Evolutionary conservation across 2,888 invertebrate genomes (phyloP), one percentile per base, ranked within the genome.

Genomic region (Leuctra nigra): DNA sequence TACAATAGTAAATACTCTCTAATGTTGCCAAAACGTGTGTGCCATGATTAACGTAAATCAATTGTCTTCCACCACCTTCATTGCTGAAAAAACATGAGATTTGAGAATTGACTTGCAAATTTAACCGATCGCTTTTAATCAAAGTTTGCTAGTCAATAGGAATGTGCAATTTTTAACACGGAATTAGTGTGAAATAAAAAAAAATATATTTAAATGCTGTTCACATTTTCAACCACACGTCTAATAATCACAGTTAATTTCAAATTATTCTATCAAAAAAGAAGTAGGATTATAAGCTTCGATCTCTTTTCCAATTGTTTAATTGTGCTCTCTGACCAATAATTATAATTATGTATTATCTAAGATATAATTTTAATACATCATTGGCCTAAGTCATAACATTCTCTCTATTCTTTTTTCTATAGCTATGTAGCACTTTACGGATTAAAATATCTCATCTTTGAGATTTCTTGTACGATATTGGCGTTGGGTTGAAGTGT

Each of bases 31-130:
- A 50, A 16, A 50, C 29, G n/a, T 50, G 50, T 50, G 50, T 50
- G 50, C 50, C 50, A 50, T 50, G 50, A 44, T 33, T 50, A 33
- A 50, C 9, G 50, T 13, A 54, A 61, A 61, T 61, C 60, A 61
- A 58, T 56, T 58, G 60, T 61, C 60, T 61, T 61, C 60, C 60
- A 61, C 56, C 60, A 54, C 60, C 56, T 55, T 36, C 18, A 50
- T 35, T 18, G 35, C 35, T 33, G 18, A 50, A 20, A 50, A 50
- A 33, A n/a, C 18, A 20, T 35, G 36, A 44, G 44, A 23, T 44
- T 44, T 23, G n/a, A 44, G 22, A 23, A 41, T 16, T 23, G 22
- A 44, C 3, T 20, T 20, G 2, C 39, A 9, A 36, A 39, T 18
- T 20, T 18, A 20, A 44, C 44, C 29, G 29, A 7, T 29, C 11